Evolutionary conservation across 2,797 vertebrate genomes (phyloP), one percentile per base, ranked within the genome.

Genomic region (Muscicapa comitata): DNA sequence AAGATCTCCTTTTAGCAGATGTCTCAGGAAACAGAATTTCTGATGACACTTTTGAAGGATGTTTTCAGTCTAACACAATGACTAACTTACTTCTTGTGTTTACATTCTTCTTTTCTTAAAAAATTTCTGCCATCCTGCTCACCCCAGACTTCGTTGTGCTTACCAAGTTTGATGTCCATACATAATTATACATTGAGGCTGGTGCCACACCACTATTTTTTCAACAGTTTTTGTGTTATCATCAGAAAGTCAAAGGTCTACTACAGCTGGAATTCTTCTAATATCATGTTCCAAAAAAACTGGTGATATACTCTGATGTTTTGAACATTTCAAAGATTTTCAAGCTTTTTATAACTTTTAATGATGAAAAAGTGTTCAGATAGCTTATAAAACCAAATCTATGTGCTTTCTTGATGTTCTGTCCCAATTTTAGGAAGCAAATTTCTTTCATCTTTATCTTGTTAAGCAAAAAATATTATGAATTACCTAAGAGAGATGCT

Each of bases 401-500:
- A 14, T 7, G 17, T 53, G 12, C 29, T 77, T 83, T 88, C 76
- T 77, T 74, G 61, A 61, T 89, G 45, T 79, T 79, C 55, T 81
- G 43, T 51, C 72, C 74, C 43, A 67, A 28, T 89, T 96, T 87
- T 74, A 72, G n/a, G 57, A 67, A 67, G 26, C 10, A 89, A 94
- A 67, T 21, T 76, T 89, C 76, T 94, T 94, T 92, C 37, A 94
- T 93, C 88, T 91, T 61, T 67, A 40, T 74, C 76, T 77, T 88
- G 33, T 37, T 88, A 53, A 43, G 26, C 77, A 86, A 91, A 83
- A 94, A 79, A 45, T 65, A 63, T 73, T 79, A 59, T 77, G 72
- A 77, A 89, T 88, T 91, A 77, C 50, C 47, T 85, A 72, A 78
- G 57, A 87, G 55, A 65, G 24, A 67, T 86, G 72, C 78, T 96